Conservation (phyloP, 2,113 vertebrate species). For the Gopherus evgoodei region DNA sequence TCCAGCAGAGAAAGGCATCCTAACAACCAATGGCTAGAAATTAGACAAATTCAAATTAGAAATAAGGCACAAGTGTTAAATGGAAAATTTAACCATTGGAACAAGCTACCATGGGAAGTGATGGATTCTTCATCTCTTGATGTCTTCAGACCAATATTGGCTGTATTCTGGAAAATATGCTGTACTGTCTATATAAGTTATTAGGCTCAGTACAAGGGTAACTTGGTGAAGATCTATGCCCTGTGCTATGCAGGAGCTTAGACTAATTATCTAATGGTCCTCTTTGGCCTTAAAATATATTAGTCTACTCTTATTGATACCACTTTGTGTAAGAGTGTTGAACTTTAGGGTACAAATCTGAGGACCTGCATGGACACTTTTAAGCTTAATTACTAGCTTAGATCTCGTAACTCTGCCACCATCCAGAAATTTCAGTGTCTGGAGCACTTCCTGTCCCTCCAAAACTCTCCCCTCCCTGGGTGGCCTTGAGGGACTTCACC, state of each 20-base stretch:
- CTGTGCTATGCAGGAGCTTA: neutral
- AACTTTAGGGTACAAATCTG: too few species aligned
- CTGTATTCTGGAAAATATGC: neutral
- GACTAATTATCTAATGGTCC: neutral
- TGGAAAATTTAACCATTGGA: neutral
- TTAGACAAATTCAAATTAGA: neutral
- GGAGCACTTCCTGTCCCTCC: too few species aligned
- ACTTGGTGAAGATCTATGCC: neutral
- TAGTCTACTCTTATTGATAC: slow-evolving; percentile 26
- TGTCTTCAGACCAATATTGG: neutral
- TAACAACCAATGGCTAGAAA: neutral
- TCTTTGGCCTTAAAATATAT: slow-evolving; percentile 1
- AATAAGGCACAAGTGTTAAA: neutral
- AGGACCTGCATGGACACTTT: too few species aligned
- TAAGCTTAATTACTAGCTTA: too few species aligned
- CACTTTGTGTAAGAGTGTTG: neutral
- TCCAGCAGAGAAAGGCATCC: neutral
- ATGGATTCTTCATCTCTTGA: neutral
- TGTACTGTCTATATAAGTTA: neutral
- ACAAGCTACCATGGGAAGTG: neutral
- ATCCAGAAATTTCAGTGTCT: too few species aligned
- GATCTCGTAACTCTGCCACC: too few species aligned
- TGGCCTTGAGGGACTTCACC: too few species aligned
- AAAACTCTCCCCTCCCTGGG: too few species aligned
- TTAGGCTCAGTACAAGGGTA: rapidly evolving